Conservation (phyloP, 2,113 vertebrate genomes). For the Eubucco bourcierii region DNA sequence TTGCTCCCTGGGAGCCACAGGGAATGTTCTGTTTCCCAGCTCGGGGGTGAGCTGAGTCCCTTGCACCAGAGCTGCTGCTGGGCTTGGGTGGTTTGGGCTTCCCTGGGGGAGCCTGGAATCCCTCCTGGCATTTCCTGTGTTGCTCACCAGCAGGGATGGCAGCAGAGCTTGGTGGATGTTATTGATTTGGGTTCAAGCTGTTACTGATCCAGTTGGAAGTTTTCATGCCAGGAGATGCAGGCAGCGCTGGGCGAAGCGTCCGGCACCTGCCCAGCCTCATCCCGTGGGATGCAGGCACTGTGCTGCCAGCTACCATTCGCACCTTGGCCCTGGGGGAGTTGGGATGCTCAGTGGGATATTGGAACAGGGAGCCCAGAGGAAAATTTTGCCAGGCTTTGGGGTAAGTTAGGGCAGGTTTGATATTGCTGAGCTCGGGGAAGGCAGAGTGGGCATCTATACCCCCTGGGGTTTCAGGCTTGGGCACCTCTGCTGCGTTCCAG, state of each 20-base stretch:
- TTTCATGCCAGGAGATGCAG: neutral
- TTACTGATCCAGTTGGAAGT: neutral
- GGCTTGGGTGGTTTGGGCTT: neutral
- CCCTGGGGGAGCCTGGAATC: neutral
- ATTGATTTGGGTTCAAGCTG: neutral
- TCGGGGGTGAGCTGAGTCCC: neutral
- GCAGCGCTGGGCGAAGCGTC: neutral
- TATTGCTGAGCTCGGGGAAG: neutral
- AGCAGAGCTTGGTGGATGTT: neutral
- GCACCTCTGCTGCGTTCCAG: rapidly evolving
- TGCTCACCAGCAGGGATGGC: rapidly evolving
- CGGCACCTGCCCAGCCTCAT: neutral
- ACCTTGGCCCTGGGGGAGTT: neutral
- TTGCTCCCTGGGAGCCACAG: neutral
- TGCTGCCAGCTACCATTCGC: neutral
- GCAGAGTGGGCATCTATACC: rapidly evolving
- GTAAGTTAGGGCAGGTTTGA: neutral
- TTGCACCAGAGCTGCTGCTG: neutral
- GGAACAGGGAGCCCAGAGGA: rapidly evolving
- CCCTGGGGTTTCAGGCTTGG: neutral
- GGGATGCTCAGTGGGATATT: rapidly evolving
- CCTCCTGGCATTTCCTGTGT: neutral
- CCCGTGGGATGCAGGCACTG: neutral
- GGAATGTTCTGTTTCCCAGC: neutral
- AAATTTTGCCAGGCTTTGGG: neutral